Percentiles rank a stretch among this genome's conserved stretches.
phyloP scores from a whole-genome alignment of 2,888 invertebrate genomes.

The Idaea aversata region DNA sequence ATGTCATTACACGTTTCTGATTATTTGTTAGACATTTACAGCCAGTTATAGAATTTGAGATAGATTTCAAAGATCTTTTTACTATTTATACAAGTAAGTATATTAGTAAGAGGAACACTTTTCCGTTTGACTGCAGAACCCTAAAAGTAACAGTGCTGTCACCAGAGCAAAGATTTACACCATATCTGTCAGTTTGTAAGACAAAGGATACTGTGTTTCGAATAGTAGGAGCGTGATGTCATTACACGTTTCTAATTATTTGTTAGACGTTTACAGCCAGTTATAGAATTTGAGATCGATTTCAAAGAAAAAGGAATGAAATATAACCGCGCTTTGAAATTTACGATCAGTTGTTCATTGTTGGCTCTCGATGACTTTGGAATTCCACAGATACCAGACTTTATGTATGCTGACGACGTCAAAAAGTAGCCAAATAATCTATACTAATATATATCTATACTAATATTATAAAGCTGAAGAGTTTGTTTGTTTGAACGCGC shows the following conservation, averaged over 20 bases:
- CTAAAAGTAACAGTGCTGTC: slow-evolving; percentile 70
- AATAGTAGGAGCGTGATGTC: slow-evolving; percentile 69
- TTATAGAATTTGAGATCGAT: slow-evolving; percentile 45
- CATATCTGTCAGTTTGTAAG: slow-evolving; percentile 61
- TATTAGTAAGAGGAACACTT: background rate
- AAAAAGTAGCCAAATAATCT: too few species aligned
- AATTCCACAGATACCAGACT: background rate
- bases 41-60: slow-evolving; percentile 39
- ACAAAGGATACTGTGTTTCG: slow-evolving; percentile 70
- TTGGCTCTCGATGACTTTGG: slow-evolving; percentile 33
- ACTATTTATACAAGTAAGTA: background rate
- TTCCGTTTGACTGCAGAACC: background rate
- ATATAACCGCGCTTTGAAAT: slow-evolving; percentile 42
- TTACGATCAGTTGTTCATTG: slow-evolving; percentile 65
- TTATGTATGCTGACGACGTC: background rate
- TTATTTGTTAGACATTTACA: slow-evolving; percentile 68
- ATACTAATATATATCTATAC: too few species aligned
- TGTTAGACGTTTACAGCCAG: slow-evolving; percentile 60
- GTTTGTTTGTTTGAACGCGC: too few species aligned
- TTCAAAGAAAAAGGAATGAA: slow-evolving; percentile 68
- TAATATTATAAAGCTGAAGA: too few species aligned
- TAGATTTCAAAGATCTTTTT: background rate
- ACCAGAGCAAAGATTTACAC: slow-evolving; percentile 65
- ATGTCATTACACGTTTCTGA: slow-evolving; percentile 64
- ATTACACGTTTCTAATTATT: slow-evolving; percentile 62